These are phyloP conservation scores for Smutsia temminckii DNA, from an alignment of 2,797 vertebrate species.

Conservation along the genomic window DNA sequence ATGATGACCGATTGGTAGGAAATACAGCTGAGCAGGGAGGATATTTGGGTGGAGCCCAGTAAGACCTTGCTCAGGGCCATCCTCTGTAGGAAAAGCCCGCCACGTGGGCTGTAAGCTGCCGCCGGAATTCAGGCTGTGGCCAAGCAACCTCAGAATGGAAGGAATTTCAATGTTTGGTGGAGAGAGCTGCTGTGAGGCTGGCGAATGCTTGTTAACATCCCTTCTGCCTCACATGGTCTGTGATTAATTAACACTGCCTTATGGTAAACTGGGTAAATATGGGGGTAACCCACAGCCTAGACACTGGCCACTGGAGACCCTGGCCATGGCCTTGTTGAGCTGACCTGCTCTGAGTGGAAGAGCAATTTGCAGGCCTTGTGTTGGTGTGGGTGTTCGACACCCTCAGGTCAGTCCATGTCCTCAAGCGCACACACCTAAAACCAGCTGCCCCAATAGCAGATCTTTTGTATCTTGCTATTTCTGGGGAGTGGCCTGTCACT, in stretches of 20 bases:
- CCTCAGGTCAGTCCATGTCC: background rate
- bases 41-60: background rate
- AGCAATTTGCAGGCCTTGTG: background rate
- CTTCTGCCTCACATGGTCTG: background rate
- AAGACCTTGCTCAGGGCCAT: background rate
- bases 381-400: background rate
- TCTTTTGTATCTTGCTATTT: background rate
- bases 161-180: background rate
- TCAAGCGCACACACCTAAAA: background rate
- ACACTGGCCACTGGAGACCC: background rate
- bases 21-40: background rate
- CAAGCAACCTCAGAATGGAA: background rate
- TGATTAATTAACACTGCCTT: background rate
- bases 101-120: rapidly evolving
- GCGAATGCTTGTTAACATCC: background rate
- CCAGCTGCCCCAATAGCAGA: background rate
- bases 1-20: background rate
- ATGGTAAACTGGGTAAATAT: background rate
- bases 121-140: background rate
- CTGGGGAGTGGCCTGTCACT: background rate
- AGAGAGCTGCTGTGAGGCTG: background rate
- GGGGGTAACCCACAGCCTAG: background rate
- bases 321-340: background rate
- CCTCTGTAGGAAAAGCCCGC: too few relatives aligned
- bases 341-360: background rate